phyloP scores from a whole-genome alignment of 2,113 vertebrate genomes.

The Stegostoma tigrinum region DNA sequence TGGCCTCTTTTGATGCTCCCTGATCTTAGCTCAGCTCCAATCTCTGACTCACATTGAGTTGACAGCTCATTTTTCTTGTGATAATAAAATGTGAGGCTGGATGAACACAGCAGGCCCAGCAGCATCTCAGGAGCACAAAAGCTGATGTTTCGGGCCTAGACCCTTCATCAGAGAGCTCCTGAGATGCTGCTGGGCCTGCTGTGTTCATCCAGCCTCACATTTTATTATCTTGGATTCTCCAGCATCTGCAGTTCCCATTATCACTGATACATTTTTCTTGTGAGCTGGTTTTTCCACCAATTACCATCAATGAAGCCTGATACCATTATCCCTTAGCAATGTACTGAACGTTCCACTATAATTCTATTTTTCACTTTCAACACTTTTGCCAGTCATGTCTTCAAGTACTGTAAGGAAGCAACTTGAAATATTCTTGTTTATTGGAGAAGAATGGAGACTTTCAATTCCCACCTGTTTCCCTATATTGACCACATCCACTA shows the following conservation, averaged over 20 bases:
- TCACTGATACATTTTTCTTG: background rate
- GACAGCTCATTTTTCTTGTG: background rate
- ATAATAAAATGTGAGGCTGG: no score
- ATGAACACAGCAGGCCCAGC: no score
- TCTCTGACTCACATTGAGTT: background rate
- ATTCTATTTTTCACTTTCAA: background rate
- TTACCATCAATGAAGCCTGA: background rate
- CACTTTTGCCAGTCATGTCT: background rate
- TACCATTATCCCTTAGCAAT: background rate
- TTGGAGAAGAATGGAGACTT: background rate
- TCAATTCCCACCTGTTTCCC: background rate
- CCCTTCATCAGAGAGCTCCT: no score
- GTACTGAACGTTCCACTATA: background rate
- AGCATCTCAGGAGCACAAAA: no score
- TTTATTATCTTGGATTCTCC: no score
- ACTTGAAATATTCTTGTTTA: background rate
- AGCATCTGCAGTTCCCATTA: no score
- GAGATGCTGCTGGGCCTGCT: no score
- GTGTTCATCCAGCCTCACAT: no score
- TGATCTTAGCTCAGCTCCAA: background rate
- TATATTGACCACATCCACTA: background rate
- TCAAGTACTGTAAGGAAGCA: background rate
- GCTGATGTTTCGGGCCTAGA: no score
- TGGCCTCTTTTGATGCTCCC: background rate
- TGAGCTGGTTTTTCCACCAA: background rate